Percentiles rank a stretch among this genome's conserved stretches.
These are phyloP conservation scores for Ianthella basta DNA, from an alignment of 37 sponge, comb jelly and placozoan species.

Conservation along the genomic window DNA sequence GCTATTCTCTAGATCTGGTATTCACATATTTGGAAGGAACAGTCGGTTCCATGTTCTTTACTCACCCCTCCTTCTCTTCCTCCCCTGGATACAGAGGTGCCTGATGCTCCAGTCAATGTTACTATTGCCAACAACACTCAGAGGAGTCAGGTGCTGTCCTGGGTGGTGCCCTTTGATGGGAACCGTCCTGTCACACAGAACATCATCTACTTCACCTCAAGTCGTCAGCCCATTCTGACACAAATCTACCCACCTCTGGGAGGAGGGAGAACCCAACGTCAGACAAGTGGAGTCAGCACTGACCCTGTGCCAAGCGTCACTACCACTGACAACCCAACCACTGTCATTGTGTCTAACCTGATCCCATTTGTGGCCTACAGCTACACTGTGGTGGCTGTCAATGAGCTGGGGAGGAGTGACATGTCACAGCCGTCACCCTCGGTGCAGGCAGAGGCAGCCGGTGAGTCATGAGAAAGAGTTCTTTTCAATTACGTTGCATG, in stretches of 20 bases:
- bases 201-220: constrained; percentile 26
- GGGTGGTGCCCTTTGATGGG: constrained; percentile 62
- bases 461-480: too few relatives aligned
- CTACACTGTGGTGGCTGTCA: constrained; percentile 55
- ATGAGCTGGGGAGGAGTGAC: constrained; percentile 58
- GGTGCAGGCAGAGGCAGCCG: constrained; percentile 44
- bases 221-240: not conserved
- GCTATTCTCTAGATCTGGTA: not conserved
- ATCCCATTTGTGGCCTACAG: constrained; percentile 58
- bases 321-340: not conserved
- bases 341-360: constrained; percentile 15
- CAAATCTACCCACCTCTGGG: not conserved
- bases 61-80: not conserved
- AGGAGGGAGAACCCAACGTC: not conserved
- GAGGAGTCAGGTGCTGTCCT: constrained; percentile 40
- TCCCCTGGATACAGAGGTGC: constrained; percentile 48
- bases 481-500: too few relatives aligned
- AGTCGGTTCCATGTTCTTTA: not conserved
- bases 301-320: too few relatives aligned
- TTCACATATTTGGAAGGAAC: not conserved
- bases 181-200: constrained; percentile 46
- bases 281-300: not conserved
- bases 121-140: not conserved
- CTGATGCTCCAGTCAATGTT: constrained; percentile 55
- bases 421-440: constrained; percentile 23